Base-by-base conservation (phyloP, 2,797 vertebrate genomes). In the Arctocebus calabarensis region DNA sequence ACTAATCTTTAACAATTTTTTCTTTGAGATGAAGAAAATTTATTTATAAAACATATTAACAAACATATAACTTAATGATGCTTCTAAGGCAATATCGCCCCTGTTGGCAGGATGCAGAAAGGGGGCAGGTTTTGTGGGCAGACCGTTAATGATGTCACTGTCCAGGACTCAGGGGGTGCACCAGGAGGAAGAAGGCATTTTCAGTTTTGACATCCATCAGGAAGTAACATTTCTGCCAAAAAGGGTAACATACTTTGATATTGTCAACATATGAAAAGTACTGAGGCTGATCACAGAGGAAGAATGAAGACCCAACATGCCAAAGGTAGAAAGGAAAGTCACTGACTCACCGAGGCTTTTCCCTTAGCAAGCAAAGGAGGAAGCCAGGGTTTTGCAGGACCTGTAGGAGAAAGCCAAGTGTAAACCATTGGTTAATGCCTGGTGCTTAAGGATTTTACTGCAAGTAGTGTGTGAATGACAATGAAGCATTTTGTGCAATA, bases 181-280 rank as follows among this genome's bases (percentile, higher is more conserved):
- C 7, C 23, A 62, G 43, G 7, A 55, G 9, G 64, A 90, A 73
- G 12, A 79, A 82, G 19, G 12, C 20, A 70, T 85, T 94, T 97
- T 90, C 7, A 83, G 55, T 73, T 70, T 68, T 85, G 70, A 71
- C 11, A n/a, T 40, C 34, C 79, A 85, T 48, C 5, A 90, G 52
- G 12, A 92, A 66, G 37, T 82, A 34, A 88, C 32, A 85, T 90
- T 89, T 92, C 57, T 85, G 57, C 29, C 0, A 43, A 68, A 81
- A 92, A 71, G 22, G 19, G 12, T 90, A 90, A 90, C 88, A 85
- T 83, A 75, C 19, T 81, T 84, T 81, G 66, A 71, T 91, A 40
- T 22, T 43, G 0, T 75, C 25, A 92, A 88, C 85, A 59, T 92
- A 75, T 34, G 19, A 92, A 88, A 57, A 94, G 29, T 52, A 59